These are phyloP conservation scores for Pogonus chalceus DNA, from an alignment of 1,140 invertebrate species.

Conservation along the genomic window DNA sequence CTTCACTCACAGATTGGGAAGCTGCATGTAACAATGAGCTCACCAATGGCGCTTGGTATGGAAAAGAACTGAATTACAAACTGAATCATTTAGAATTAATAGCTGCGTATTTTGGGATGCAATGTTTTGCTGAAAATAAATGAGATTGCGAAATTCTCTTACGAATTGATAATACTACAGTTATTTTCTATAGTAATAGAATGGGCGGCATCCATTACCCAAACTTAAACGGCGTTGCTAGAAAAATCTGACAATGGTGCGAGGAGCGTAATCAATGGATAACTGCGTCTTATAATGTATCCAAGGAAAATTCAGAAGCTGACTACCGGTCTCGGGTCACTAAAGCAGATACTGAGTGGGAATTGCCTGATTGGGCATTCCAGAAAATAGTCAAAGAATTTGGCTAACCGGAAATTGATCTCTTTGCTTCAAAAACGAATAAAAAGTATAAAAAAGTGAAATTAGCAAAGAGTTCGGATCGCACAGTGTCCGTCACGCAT, in stretches of 20 bases:
- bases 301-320: constrained; percentile 6
- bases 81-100: too few species aligned
- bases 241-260: background rate
- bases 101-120: too few species aligned
- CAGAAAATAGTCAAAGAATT: constrained; percentile 12
- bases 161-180: constrained; percentile 17
- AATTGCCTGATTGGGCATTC: constrained; percentile 13
- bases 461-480: too few species aligned
- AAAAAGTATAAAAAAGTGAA: constrained; percentile 13
- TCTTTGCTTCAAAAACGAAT: constrained; percentile 17
- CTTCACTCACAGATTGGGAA: too few species aligned
- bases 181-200: background rate
- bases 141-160: too few species aligned
- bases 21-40: too few species aligned
- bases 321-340: constrained; percentile 8
- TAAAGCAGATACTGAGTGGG: constrained; percentile 13
- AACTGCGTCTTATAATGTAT: background rate
- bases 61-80: too few species aligned
- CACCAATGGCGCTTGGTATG: too few species aligned
- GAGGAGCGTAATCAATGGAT: background rate
- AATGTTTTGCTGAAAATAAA: too few species aligned
- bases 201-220: background rate
- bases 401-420: constrained; percentile 13
- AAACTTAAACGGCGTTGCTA: background rate
- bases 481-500: too few species aligned